A percentile compares a stretch with the other conserved stretches of the same genome.
Conservation (phyloP, 1,140 invertebrate species). For the Globodera rostochiensis region DNA sequence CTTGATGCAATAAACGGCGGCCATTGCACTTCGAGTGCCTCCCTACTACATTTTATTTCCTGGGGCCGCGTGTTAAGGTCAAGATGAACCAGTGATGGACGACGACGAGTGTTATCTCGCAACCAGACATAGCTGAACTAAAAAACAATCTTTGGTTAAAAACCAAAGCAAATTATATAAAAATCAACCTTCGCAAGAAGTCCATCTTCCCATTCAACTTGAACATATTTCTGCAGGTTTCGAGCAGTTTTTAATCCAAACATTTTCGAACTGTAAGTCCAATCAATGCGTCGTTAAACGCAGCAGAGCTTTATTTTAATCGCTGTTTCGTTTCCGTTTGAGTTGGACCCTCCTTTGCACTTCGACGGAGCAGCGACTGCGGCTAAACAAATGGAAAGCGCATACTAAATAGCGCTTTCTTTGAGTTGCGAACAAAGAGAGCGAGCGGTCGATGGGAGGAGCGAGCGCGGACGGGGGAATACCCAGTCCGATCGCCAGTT, state of each 20-base stretch:
- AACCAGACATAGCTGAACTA: conserved; percentile 45
- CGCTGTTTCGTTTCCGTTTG: not conserved
- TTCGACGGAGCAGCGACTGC: not conserved
- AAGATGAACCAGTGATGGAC: conserved; percentile 42
- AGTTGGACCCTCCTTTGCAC: not conserved
- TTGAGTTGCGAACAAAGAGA: not conserved
- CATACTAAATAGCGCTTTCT: not conserved
- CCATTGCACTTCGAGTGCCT: conserved; percentile 39
- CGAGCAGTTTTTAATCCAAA: conserved; percentile 35
- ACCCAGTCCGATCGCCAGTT: not conserved
- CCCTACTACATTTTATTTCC: conserved; percentile 30
- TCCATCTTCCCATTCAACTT: conserved; percentile 50
- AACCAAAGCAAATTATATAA: not conserved
- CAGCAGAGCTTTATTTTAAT: not conserved
- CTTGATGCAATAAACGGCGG: conserved; percentile 37
- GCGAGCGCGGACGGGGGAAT: not conserved
- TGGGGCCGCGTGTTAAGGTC: conserved; percentile 43
- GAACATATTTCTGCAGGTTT: conserved; percentile 36
- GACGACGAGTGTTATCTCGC: conserved; percentile 35
- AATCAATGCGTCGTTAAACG: no score
- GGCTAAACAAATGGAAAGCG: not conserved
- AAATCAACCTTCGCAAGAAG: conserved; percentile 26
- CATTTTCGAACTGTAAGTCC: conserved; percentile 24
- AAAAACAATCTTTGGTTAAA: not conserved
- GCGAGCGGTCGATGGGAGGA: not conserved